These are phyloP conservation scores for Nannospalax galili DNA, from an alignment of 2,113 vertebrate genomes.

Conservation along the genomic window DNA sequence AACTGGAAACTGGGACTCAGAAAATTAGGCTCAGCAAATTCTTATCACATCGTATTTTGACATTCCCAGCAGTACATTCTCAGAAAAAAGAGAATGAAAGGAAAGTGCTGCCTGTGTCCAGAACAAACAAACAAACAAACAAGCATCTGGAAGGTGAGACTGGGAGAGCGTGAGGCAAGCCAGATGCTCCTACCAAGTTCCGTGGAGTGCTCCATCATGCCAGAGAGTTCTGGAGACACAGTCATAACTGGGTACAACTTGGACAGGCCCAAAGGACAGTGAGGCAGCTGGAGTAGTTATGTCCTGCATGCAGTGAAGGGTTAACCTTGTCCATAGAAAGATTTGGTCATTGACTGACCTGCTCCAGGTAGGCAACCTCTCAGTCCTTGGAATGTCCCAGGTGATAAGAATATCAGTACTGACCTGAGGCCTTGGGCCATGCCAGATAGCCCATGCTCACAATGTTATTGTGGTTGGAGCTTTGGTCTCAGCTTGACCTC, in stretches of 20 bases:
- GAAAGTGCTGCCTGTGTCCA: neutral
- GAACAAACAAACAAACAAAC: neutral
- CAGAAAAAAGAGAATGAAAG: neutral
- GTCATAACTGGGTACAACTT: neutral
- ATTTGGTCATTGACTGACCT: neutral
- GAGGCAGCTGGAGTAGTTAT: neutral
- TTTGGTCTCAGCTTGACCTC: neutral
- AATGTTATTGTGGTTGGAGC: neutral
- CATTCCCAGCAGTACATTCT: neutral
- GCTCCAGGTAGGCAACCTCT: neutral
- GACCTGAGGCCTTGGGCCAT: neutral
- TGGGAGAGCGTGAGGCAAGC: neutral
- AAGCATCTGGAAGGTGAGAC: neutral
- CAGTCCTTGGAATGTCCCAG: neutral
- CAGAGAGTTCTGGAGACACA: neutral
- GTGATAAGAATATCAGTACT: neutral
- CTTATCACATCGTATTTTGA: neutral
- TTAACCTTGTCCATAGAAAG: neutral
- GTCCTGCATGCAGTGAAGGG: neutral
- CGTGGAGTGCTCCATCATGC: neutral
- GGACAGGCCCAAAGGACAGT: fast-evolving
- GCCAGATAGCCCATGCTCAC: neutral
- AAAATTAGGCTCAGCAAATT: neutral
- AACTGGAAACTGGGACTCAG: neutral
- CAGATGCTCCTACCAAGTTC: too few species aligned